phyloP scores from a whole-genome alignment of 2,888 invertebrate species.

The Amitus sp. region DNA sequence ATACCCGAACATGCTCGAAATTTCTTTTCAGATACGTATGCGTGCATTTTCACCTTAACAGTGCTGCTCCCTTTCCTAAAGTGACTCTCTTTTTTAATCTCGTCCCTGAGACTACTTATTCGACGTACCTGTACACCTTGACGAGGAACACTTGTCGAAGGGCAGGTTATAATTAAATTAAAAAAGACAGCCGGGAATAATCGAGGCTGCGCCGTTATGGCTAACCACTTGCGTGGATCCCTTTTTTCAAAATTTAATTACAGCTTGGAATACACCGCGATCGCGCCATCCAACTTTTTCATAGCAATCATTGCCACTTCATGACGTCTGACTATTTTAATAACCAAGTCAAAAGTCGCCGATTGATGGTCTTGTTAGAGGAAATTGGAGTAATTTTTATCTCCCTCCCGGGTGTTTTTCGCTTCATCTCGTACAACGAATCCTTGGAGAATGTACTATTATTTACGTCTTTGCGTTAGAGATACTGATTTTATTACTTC shows the following conservation, averaged over 20 bases:
- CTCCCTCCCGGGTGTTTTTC: too few relatives aligned
- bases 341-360: constrained; percentile 19
- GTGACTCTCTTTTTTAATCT: constrained; percentile 45
- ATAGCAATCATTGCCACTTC: constrained; percentile 9
- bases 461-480: constrained; percentile 53
- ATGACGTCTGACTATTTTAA: constrained; percentile 34
- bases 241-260: constrained; percentile 38
- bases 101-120: constrained; percentile 47
- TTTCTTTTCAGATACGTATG: too few relatives aligned
- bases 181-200: constrained; percentile 31
- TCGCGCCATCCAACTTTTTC: not conserved
- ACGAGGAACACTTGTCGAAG: constrained; percentile 33
- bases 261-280: constrained; percentile 9
- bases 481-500: constrained; percentile 42
- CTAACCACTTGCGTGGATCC: too few relatives aligned
- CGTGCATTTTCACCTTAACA: too few relatives aligned
- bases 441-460: constrained; percentile 48
- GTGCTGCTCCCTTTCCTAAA: constrained; percentile 48
- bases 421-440: too few relatives aligned
- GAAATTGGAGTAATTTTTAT: constrained; percentile 4
- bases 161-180: constrained; percentile 40
- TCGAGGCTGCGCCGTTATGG: too few relatives aligned
- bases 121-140: constrained; percentile 46
- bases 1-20: too few relatives aligned
- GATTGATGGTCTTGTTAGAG: not conserved